phyloP scores from a whole-genome alignment of 1,140 invertebrate species.

The Scaptodrosophila lebanonensis region DNA sequence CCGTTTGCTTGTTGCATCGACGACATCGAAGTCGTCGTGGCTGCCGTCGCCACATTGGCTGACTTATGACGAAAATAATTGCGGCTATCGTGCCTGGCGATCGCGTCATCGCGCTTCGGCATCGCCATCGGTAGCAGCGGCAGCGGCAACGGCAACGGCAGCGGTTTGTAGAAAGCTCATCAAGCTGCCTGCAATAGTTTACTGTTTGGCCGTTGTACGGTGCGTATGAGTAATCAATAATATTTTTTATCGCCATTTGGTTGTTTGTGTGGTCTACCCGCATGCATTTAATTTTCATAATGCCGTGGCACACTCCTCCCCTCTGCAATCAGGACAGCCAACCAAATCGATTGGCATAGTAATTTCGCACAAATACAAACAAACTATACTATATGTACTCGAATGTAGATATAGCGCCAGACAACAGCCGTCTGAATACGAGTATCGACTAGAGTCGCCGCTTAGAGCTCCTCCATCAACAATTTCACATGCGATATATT shows the following conservation, averaged over 20 bases:
- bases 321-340: too few species aligned
- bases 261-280: conserved; percentile 8
- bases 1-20: too few species aligned
- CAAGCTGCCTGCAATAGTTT: conserved; percentile 15
- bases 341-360: conserved; percentile 66
- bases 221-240: conserved; percentile 72
- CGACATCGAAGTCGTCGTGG: conserved; percentile 35
- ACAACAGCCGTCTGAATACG: too few species aligned
- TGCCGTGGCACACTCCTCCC: conserved; percentile 17
- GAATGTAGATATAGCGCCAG: not conserved
- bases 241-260: conserved; percentile 52
- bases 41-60: conserved; percentile 63
- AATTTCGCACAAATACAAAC: conserved; percentile 66
- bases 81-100: conserved; percentile 62
- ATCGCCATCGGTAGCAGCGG: conserved; percentile 39
- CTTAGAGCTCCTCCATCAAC: conserved; percentile 23
- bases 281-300: conserved; percentile 43
- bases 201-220: conserved; percentile 47
- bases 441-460: too few species aligned
- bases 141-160: conserved; percentile 11
- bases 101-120: conserved; percentile 71
- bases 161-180: conserved; percentile 51
- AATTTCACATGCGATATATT: conserved; percentile 69
- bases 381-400: not conserved
- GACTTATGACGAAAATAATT: conserved; percentile 76